Percentiles rank a stretch among this genome's conserved stretches.
These are phyloP conservation scores for Parazoanthus darwini DNA, from an alignment of 92 coral and sea anemone species.

Conservation along the genomic window DNA sequence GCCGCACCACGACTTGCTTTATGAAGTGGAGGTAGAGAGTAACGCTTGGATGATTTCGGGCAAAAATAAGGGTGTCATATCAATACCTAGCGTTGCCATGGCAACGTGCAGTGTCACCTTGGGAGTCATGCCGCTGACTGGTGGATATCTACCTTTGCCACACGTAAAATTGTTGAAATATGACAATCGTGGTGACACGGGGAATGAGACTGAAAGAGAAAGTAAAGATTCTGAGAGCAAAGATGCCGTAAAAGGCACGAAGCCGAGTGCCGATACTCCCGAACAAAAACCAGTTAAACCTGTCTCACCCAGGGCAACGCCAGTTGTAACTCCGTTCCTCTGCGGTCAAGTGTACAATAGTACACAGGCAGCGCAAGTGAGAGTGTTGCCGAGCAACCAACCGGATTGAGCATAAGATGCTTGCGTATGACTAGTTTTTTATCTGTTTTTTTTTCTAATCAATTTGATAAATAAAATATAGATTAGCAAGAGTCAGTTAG, in stretches of 20 bases:
- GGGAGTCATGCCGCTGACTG: constrained; percentile 78
- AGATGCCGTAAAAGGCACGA: constrained; percentile 30
- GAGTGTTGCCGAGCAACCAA: constrained; percentile 86
- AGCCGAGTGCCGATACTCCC: neutral
- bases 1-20: constrained; percentile 56
- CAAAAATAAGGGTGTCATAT: constrained; percentile 76
- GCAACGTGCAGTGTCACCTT: constrained; percentile 78
- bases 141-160: constrained; percentile 79
- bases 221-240: constrained; percentile 19
- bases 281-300: constrained; percentile 6
- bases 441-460: no score
- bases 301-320: constrained; percentile 28
- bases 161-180: constrained; percentile 70
- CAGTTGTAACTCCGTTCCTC: constrained; percentile 67
- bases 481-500: no score
- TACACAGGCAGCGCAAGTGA: constrained; percentile 73
- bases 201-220: neutral
- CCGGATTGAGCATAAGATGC: no score
- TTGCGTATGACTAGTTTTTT: no score
- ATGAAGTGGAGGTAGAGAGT: constrained; percentile 82
- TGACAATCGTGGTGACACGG: constrained; percentile 51
- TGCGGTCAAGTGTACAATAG: constrained; percentile 86
- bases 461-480: no score
- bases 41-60: constrained; percentile 82
- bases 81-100: constrained; percentile 75